Percentiles rank a stretch among this genome's conserved stretches.
Conservation (phyloP, 2,888 invertebrate species). For the Coelinius sp. region DNA sequence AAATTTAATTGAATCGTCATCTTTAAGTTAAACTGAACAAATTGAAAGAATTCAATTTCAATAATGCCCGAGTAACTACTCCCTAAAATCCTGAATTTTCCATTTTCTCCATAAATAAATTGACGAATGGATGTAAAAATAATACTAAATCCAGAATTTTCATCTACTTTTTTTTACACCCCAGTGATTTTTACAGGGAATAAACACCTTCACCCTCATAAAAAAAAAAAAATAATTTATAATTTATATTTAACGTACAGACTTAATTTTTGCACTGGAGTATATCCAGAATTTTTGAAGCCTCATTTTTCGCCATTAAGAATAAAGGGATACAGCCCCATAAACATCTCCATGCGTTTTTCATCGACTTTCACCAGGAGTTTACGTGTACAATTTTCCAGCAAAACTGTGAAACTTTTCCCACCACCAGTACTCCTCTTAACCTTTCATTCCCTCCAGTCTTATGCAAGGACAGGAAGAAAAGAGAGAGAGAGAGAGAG, state of each 20-base stretch:
- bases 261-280: background rate
- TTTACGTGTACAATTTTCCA: conserved; percentile 45
- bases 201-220: background rate
- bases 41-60: background rate
- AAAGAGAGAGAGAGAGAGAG: no score
- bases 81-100: background rate
- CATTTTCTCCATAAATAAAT: background rate
- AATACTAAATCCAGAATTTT: background rate
- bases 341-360: background rate
- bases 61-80: background rate
- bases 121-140: background rate
- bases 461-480: background rate
- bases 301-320: background rate
- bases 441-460: background rate
- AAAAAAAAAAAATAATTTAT: background rate
- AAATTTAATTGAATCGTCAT: background rate
- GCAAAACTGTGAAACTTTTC: conserved; percentile 21
- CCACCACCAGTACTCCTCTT: conserved; percentile 25
- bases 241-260: background rate
- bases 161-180: background rate
- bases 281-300: background rate
- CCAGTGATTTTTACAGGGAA: background rate
- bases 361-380: conserved; percentile 22
- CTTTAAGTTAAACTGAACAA: background rate
- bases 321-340: background rate